These are phyloP conservation scores for Denticeps clupeoides DNA, from an alignment of 2,797 vertebrate species.

Conservation along the genomic window DNA sequence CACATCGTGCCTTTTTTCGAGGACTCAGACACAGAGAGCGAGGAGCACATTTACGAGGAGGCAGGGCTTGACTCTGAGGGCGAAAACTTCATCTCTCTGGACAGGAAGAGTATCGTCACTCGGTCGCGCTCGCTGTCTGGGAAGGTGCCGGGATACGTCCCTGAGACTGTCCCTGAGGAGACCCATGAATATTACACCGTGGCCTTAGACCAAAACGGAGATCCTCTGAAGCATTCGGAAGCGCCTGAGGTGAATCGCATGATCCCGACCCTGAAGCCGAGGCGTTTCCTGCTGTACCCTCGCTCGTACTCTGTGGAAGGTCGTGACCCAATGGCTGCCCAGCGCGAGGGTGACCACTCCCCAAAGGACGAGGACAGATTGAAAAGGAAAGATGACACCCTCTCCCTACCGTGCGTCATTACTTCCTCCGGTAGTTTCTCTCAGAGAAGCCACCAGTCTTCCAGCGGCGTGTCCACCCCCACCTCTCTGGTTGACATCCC, in stretches of 20 bases:
- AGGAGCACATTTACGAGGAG: slow-evolving; percentile 70
- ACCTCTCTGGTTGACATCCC: slow-evolving; percentile 89
- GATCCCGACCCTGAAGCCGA: slow-evolving; percentile 66
- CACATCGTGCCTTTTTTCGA: slow-evolving; percentile 70
- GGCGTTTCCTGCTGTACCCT: slow-evolving; percentile 76
- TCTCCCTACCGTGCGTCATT: slow-evolving; percentile 80
- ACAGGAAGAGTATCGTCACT: slow-evolving; percentile 70
- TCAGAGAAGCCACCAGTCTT: slow-evolving; percentile 73
- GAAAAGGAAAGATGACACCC: slow-evolving; percentile 72
- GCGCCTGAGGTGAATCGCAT: slow-evolving; percentile 44
- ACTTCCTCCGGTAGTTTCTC: slow-evolving; percentile 90
- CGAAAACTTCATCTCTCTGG: slow-evolving; percentile 66
- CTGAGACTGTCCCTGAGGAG: slow-evolving; percentile 94
- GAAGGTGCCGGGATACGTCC: slow-evolving; percentile 80
- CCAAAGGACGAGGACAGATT: slow-evolving; percentile 54
- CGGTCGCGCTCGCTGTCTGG: slow-evolving; percentile 88
- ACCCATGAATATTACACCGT: slow-evolving; percentile 56
- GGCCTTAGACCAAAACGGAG: slow-evolving; percentile 48
- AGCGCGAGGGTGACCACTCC: slow-evolving; percentile 53
- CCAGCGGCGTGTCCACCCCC: slow-evolving; percentile 81
- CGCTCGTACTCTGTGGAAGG: slow-evolving; percentile 76
- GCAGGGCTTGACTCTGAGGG: slow-evolving; percentile 63
- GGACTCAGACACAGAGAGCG: slow-evolving; percentile 61
- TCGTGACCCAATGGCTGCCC: slow-evolving; percentile 59
- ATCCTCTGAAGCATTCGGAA: slow-evolving; percentile 43